phyloP scores from a whole-genome alignment of 2,113 vertebrate species.

The Cervus canadensis region DNA sequence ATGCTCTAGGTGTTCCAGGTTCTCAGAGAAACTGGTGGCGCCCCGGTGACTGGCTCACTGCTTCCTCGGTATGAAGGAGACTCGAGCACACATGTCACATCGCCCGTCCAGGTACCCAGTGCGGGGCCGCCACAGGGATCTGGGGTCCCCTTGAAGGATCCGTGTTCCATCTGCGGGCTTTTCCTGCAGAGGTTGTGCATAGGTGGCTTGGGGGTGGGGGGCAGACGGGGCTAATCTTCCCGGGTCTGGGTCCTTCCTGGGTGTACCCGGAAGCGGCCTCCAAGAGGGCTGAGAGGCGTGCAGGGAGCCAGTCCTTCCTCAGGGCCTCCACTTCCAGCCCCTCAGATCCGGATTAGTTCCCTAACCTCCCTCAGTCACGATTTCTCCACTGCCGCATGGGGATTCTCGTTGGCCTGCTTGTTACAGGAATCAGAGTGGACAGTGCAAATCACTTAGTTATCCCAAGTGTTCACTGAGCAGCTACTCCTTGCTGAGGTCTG shows the following conservation, averaged over 20 bases:
- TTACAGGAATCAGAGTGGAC: accelerated
- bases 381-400: not conserved
- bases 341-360: accelerated
- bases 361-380: accelerated
- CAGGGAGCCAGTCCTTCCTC: not conserved
- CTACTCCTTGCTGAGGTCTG: not conserved
- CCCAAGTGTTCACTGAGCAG: not conserved
- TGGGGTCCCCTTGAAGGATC: not conserved
- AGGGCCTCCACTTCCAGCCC: not conserved
- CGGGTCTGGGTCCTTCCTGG: accelerated
- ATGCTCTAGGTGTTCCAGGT: accelerated
- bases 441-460: too few species aligned
- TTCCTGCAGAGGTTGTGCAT: not conserved
- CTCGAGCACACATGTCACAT: not conserved
- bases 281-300: accelerated
- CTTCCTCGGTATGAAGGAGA: not conserved
- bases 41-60: accelerated
- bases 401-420: accelerated
- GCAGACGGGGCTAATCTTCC: too few species aligned
- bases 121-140: not conserved
- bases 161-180: not conserved
- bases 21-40: accelerated
- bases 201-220: not conserved
- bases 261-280: accelerated
- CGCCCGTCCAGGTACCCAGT: accelerated